Evolutionary conservation across 1,140 invertebrate genomes (phyloP), one percentile per base, ranked within the genome.

Genomic region (Drosophila burlai): DNA sequence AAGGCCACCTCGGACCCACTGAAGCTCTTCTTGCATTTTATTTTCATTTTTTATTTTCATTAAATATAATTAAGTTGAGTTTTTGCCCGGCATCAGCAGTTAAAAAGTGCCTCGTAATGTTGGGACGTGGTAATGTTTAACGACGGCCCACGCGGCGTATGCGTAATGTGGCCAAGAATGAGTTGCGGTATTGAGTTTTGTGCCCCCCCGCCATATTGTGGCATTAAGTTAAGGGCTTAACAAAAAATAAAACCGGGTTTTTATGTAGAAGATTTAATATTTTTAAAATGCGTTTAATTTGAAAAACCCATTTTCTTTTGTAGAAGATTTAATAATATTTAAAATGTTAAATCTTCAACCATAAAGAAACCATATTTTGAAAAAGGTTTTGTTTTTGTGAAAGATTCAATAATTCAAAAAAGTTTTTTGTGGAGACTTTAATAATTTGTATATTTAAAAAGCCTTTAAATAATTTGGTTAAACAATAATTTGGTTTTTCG

Each of bases 1-100:
- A 72, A 72, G 46, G 54, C 38, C 49, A 31, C 49, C 34, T 31
- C 49, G 49, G 16, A n/a, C n/a, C 49, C 5, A 29, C 29, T 34
- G 18, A 52, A 34, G 50, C 50, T 18, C 29, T 18, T 5, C 31
- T n/a, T 36, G 13, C 1, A 11, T 21, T 31, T 36, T 13, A 36
- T 36, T 34, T 38, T 54, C 55, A 21, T 31, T 49, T 34, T 68
- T 31, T 64, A 42, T 40, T 50, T 74, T 74, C 68, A 73, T 74
- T 73, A 74, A 73, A 74, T 61, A 74, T 73, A 74, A 74, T 74
- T 74, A 74, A 74, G 71, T 74, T 52, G 46, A 59, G 57, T 43
- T 61, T 73, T 73, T 36, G 21, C 38, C 38, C 18, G 45, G 36
- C 38, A 74, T 74, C 71, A 74, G 71, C 71, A 74, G 71, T 74